Conservation (phyloP, 2,888 invertebrate genomes). For the Hipparchia sbordonii region DNA sequence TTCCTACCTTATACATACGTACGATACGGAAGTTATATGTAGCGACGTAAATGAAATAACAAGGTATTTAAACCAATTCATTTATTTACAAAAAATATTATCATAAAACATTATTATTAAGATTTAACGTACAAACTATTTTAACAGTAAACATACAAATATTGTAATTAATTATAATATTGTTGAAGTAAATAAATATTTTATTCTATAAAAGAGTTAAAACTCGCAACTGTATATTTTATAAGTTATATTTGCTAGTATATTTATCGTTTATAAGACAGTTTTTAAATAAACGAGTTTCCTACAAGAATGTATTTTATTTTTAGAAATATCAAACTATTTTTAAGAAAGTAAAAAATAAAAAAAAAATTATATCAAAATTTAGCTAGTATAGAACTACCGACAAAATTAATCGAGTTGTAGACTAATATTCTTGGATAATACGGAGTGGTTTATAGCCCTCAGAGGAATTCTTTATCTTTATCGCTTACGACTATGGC, state of each 20-base stretch:
- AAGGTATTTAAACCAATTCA: background rate
- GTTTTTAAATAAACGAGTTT: slow-evolving; percentile 8
- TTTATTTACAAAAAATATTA: slow-evolving; percentile 13
- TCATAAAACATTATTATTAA: background rate
- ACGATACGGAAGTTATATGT: no score
- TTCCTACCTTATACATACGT: no score
- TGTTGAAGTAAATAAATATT: background rate
- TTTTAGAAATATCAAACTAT: background rate
- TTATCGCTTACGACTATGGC: no score
- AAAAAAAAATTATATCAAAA: background rate
- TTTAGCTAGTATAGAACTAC: no score
- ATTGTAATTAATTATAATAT: background rate
- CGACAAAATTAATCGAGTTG: no score
- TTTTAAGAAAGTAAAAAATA: background rate
- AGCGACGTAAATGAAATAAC: no score
- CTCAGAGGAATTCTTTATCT: no score
- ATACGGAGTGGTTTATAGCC: no score
- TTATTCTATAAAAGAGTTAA: background rate
- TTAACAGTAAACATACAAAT: background rate
- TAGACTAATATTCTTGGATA: no score
- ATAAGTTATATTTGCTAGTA: background rate
- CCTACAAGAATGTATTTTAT: background rate
- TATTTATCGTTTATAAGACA: slow-evolving; percentile 3
- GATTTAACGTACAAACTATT: background rate
- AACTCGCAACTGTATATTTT: background rate